Conservation (phyloP, 92 coral and sea anemone species). For the Hydrozoanthus gracilis region DNA sequence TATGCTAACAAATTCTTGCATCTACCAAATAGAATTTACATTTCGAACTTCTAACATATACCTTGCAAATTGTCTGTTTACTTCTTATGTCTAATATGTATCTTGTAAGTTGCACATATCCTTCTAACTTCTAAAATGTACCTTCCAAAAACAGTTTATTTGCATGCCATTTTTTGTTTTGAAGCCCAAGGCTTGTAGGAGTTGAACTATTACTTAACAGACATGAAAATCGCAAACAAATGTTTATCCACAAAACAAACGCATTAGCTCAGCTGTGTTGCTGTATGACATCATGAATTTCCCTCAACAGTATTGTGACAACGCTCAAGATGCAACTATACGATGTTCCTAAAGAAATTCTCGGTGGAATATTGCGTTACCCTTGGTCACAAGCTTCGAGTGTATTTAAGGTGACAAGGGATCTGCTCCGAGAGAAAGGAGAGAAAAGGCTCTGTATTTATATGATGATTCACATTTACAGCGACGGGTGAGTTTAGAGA, state of each 20-base stretch:
- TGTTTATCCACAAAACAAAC: background rate
- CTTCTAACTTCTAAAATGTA: too few species aligned
- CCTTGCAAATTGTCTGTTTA: too few species aligned
- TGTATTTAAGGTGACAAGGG: constrained; percentile 67
- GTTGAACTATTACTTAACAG: background rate
- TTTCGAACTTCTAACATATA: too few species aligned
- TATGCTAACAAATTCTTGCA: too few species aligned
- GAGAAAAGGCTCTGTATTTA: constrained; percentile 76
- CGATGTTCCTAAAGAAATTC: constrained; percentile 65
- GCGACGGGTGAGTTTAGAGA: constrained; percentile 65
- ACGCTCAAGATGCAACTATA: constrained; percentile 71
- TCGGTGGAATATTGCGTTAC: constrained; percentile 77
- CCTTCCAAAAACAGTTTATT: too few species aligned
- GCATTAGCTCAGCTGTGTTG: background rate
- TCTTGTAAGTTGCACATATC: too few species aligned
- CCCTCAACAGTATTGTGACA: constrained; percentile 73
- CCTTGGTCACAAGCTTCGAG: constrained; percentile 69
- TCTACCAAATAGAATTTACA: too few species aligned
- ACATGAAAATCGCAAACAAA: background rate
- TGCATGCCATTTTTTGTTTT: too few species aligned
- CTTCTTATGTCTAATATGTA: too few species aligned
- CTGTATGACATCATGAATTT: background rate
- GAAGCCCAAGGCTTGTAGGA: too few species aligned
- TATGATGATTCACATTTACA: constrained; percentile 65
- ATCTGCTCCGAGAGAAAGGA: constrained; percentile 65